Evolutionary conservation across 2,888 invertebrate genomes (phyloP), one percentile per base, ranked within the genome.

Genomic region (Hemithea aestivaria): DNA sequence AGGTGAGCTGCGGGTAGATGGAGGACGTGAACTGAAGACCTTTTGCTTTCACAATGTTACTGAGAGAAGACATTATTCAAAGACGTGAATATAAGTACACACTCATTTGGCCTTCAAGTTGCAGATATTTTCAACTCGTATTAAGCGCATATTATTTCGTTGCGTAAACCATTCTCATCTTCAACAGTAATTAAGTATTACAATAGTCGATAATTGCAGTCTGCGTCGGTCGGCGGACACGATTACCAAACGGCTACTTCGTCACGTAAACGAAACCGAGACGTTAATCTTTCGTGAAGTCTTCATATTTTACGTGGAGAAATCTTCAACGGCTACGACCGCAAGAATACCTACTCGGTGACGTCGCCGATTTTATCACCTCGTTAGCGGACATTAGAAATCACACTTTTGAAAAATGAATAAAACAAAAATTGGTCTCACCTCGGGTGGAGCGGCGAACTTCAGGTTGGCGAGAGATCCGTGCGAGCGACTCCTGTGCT

Each of bases 401-500:
- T 16, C 5, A 4, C 5, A 2, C 16, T 5, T 16, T 5, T 16
- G 16, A 2, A 16, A 16, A 16, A 4, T n/a, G n/a, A n/a, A n/a
- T n/a, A n/a, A n/a, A n/a, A n/a, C n/a, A n/a, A 16, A 2, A 16
- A 5, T 16, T 5, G 11, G 11, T 42, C 85, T 81, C 51, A 88
- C 88, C 78, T 88, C 87, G 27, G 88, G 88, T 49, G 94, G 94
- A 51, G 93, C 93, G 56, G 94, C 95, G 79, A 96, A 96, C 72
- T 96, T 96, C 46, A 97, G 87, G 70, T 96, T 96, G 45, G 96
- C 96, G 71, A 97, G 87, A 43, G 96, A 96, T 42, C 96, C 96
- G 75, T 97, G 96, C 62, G 96, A 96, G 45, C 97, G 90, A 71
- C 96, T 96, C 51, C 97, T 90, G 71, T 97, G 96, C 73, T 97